Evolutionary conservation across 2,797 vertebrate species (phyloP).

Genomic region (Steatocranus sp.): DNA sequence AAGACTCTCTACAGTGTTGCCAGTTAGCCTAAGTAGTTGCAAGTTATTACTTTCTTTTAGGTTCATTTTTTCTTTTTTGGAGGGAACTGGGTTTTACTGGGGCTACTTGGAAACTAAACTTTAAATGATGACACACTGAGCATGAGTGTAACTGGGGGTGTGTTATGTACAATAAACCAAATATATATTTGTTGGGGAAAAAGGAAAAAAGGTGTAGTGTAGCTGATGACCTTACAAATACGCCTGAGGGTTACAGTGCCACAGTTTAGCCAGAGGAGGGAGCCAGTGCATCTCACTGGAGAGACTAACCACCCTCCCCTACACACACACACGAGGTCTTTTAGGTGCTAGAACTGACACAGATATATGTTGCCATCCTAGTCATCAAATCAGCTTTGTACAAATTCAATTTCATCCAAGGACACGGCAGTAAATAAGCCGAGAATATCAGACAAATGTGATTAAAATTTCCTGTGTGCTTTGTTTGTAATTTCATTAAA

Average conservation of each 20-base stretch:
- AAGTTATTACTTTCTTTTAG: fast-evolving
- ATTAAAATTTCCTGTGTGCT: background rate
- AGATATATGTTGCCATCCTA: slow-evolving; percentile 15
- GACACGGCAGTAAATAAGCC: slow-evolving; percentile 2
- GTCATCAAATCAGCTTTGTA: slow-evolving; percentile 42
- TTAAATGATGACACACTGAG: background rate
- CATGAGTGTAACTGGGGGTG: background rate
- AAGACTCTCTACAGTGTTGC: background rate
- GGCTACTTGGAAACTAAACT: background rate
- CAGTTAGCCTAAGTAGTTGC: fast-evolving
- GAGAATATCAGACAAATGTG: background rate
- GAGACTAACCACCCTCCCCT: background rate
- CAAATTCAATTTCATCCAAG: slow-evolving; percentile 43
- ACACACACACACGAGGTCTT: background rate
- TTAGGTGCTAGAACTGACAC: slow-evolving; percentile 23
- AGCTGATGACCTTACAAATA: background rate
- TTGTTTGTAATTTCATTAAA: slow-evolving; percentile 1
- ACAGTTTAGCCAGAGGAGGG: slow-evolving; percentile 30
- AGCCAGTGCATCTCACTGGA: background rate
- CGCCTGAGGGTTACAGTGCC: background rate
- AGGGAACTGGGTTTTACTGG: background rate
- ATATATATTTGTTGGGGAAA: fast-evolving
- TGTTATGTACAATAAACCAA: background rate
- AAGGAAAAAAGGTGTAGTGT: background rate
- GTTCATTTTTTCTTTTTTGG: fast-evolving